Evolutionary conservation across 2,797 vertebrate species (phyloP), one percentile per base, ranked within the genome.

Genomic region (Anguilla marmorata): DNA sequence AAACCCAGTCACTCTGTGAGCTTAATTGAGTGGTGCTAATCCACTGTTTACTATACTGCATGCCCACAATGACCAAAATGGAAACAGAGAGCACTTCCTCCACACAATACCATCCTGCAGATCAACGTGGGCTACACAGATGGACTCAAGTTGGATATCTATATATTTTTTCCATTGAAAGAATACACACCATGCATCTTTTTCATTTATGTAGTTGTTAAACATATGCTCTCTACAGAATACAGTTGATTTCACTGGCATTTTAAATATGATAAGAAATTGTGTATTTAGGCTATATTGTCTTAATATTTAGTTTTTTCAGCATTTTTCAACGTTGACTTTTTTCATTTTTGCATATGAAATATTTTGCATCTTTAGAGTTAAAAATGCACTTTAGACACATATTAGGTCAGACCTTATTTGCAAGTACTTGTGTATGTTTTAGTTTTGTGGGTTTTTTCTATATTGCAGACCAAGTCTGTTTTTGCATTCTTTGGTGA

Each of bases 1-100:
- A 87, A 89, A 86, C 58, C 11, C 24, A 86, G 79, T 87, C 86
- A 86, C 79, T 84, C 56, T 88, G 89, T 88, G 88, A 89, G 87
- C 91, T 63, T 82, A 74, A 76, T 90, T 87, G 90, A 90, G 90
- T 84, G 84, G 86, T 89, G 54, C 83, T 91, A 85, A 91, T 91
- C 83, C 56, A 72, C 58, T 90, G 82, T 89, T 90, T 90, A 90
- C 84, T 88, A 11, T 60, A 86, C 85, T 85, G 83, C 48, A 66
- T 69, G 87, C 74, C 66, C 66, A 87, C 84, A 90, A 63, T 86
- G 33, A 79, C 85, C 69, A 14, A 33, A 45, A 74, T 63, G 87
- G 45, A 84, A 37, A 74, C 52, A 56, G 24, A n/a, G 45, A 82
- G 66, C 79, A 48, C 63, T 85, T 76, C 37, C 58, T 84, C n/a